Evolutionary conservation across 2,888 invertebrate species (phyloP), one percentile per base, ranked within the genome.

Genomic region (Drosophila pseudotakahashii): DNA sequence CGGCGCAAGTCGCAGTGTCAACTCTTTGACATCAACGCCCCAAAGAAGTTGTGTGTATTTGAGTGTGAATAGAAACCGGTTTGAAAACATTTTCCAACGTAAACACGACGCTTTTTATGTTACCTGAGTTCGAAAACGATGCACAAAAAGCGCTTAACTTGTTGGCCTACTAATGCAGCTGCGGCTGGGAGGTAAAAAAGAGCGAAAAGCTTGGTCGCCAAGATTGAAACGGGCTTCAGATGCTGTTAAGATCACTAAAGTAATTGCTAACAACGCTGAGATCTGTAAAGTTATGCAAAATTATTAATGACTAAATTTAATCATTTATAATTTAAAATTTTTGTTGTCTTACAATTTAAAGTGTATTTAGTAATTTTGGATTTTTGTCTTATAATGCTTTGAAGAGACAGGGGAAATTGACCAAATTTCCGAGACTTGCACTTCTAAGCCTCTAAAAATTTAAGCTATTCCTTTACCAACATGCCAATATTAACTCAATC

Each of bases 141-240:
- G 81, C 77, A 84, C 57, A 62, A 72, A 73, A 66, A 73, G 73
- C 72, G 36, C 60, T 51, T 60, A 73, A 80, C 80, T 80, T 59
- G 85, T 84, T 84, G 84, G 84, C 84, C 84, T 85, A 84, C 87
- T 85, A 84, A 87, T 87, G 82, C 86, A 76, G 52, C 51, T 16
- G 45, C 10, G 59, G 19, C 19, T 52, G 34, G 30, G 7, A 6
- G n/a, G 10, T 11, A 23, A 5, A 19, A 7, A 30, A 36, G 34
- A 54, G 57, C 48, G 7, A n/a, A 37, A 26, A 32, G 45, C 58
- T 61, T 57, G 5, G 10, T 2, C 1, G n/a, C 51, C 14, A n/a
- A 37, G 48, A 16, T 16, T 16, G 7, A 26, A 10, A 26, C 19
- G 11, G 7, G 16, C 30, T 39, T 19, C 16, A 37, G 44, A 57